These are phyloP conservation scores for Mythimna pallens DNA, from an alignment of 2,888 invertebrate genomes.

Conservation along the genomic window DNA sequence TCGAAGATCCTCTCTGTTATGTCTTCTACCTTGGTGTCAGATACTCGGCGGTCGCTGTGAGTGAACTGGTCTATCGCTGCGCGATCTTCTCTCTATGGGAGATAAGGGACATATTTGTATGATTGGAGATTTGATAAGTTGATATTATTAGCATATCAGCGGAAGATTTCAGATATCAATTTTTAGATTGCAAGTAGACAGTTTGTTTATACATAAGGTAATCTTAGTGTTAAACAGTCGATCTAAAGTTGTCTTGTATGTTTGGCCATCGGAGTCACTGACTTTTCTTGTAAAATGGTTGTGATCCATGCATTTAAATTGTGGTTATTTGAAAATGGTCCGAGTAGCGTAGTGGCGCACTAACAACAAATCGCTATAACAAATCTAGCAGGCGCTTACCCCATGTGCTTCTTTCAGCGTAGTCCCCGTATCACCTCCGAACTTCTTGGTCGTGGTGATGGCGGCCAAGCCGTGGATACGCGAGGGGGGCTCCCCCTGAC, in stretches of 20 bases:
- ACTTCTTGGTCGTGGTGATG: constrained; percentile 87
- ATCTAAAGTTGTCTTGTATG: background rate
- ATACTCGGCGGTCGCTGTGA: constrained; percentile 78
- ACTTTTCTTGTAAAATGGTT: background rate
- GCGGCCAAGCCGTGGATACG: constrained; percentile 86
- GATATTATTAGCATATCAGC: constrained; percentile 4
- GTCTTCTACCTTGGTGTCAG: constrained; percentile 71
- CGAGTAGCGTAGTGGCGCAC: background rate
- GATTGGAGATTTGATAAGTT: constrained; percentile 16
- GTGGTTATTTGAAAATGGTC: background rate
- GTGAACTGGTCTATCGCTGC: constrained; percentile 86
- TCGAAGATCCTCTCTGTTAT: constrained; percentile 56
- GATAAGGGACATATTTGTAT: constrained; percentile 24
- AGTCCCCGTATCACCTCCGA: constrained; percentile 85
- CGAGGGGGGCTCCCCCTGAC: constrained; percentile 82
- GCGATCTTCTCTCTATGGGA: constrained; percentile 82
- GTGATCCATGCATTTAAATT: background rate
- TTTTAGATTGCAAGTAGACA: background rate
- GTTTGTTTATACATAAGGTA: background rate
- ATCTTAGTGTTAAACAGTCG: background rate
- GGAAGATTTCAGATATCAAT: constrained; percentile 6
- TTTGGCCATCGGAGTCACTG: background rate
- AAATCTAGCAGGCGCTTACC: constrained; percentile 71
- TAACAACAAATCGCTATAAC: constrained; percentile 20
- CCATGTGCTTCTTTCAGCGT: constrained; percentile 80